Evolutionary conservation across 2,797 vertebrate genomes (phyloP).

Genomic region (Sternarchorhynchus goeldii): DNA sequence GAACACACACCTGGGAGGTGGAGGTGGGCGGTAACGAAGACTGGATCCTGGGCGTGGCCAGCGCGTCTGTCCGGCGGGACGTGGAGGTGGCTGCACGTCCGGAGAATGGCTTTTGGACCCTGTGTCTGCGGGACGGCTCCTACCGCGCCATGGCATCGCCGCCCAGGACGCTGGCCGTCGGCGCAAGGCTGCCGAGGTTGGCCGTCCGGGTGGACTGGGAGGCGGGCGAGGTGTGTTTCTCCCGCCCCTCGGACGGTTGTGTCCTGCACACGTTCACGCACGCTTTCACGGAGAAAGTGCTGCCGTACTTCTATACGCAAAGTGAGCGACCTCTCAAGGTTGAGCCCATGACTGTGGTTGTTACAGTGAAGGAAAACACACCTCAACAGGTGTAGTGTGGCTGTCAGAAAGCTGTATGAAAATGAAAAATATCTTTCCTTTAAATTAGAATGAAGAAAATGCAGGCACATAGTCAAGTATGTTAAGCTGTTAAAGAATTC

Average conservation of each 20-base stretch:
- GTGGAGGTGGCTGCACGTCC: slow-evolving; percentile 65
- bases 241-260: slow-evolving; percentile 55
- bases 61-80: slow-evolving; percentile 62
- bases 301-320: slow-evolving; percentile 78
- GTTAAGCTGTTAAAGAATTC: too few relatives aligned
- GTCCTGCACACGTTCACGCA: slow-evolving; percentile 66
- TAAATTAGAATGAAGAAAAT: too few relatives aligned
- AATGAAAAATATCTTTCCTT: too few relatives aligned
- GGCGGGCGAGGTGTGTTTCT: slow-evolving; percentile 70
- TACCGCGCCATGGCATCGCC: slow-evolving; percentile 73
- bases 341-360: slow-evolving; percentile 64
- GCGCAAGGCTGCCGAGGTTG: slow-evolving; percentile 60
- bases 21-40: slow-evolving; percentile 73
- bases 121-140: slow-evolving; percentile 70
- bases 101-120: slow-evolving; percentile 78
- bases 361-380: slow-evolving; percentile 57
- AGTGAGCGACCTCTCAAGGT: slow-evolving; percentile 68
- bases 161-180: slow-evolving; percentile 56
- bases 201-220: slow-evolving; percentile 73
- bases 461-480: too few relatives aligned
- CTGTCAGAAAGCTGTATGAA: neutral
- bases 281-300: slow-evolving; percentile 67
- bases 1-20: slow-evolving; percentile 72
- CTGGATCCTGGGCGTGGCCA: slow-evolving; percentile 76
- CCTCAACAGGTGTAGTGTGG: neutral